phyloP scores from a whole-genome alignment of 2,113 vertebrate genomes.

The Hydrochoerus hydrochaeris region DNA sequence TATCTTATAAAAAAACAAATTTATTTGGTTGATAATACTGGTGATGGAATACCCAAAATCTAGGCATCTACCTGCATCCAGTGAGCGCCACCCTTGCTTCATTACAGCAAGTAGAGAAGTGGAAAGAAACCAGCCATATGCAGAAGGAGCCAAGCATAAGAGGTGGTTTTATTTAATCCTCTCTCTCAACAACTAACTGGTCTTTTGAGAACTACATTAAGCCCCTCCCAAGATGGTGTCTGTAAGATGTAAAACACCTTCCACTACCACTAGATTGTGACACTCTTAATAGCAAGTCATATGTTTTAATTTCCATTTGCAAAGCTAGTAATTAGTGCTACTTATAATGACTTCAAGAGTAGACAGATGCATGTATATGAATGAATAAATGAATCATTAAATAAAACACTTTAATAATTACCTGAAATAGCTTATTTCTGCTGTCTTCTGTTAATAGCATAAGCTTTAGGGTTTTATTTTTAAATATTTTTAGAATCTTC shows the following conservation, averaged over 20 bases:
- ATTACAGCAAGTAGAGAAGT: not conserved
- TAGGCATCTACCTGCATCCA: not conserved
- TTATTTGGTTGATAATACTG: not conserved
- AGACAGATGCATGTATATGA: not conserved
- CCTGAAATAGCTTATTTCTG: not conserved
- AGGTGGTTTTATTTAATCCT: not conserved
- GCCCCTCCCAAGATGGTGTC: not conserved
- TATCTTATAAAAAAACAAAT: not conserved
- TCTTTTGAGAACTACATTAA: not conserved
- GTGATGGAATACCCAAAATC: not conserved
- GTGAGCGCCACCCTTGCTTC: not conserved
- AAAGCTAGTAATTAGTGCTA: not conserved
- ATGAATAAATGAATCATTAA: not conserved
- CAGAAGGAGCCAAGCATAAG: not conserved
- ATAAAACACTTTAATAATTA: conserved; percentile 2
- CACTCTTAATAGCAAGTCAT: not conserved
- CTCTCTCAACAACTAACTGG: not conserved
- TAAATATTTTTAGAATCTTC: not conserved
- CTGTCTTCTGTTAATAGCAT: not conserved
- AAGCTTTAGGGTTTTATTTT: not conserved
- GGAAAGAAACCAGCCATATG: not conserved
- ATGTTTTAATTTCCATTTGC: not conserved
- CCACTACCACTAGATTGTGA: not conserved
- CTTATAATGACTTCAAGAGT: not conserved
- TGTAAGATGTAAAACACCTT: not conserved